These are phyloP conservation scores for Poeciliopsis turrubarensis DNA, from an alignment of 2,113 vertebrate species.

Conservation along the genomic window DNA sequence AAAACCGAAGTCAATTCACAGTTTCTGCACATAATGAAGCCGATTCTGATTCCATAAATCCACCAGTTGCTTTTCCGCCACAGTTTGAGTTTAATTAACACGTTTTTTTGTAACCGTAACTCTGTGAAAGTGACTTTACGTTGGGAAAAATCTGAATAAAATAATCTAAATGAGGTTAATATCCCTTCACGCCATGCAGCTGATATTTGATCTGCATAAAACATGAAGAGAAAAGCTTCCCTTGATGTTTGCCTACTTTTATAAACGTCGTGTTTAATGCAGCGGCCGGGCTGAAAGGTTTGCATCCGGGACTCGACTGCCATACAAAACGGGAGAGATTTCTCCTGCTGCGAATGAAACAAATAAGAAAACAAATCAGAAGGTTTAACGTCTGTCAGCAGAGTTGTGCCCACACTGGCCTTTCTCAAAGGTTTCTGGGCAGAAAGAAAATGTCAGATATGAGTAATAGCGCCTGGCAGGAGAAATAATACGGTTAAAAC, in stretches of 20 bases:
- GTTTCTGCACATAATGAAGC: not conserved
- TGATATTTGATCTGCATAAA: conserved; percentile 35
- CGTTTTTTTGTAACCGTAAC: no score
- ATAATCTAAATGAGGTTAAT: not conserved
- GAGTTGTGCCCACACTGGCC: not conserved
- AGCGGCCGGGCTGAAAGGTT: not conserved
- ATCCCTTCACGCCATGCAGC: not conserved
- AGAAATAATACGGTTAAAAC: no score
- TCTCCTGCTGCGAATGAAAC: not conserved
- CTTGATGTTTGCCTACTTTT: not conserved
- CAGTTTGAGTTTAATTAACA: no score
- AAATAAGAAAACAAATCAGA: not conserved
- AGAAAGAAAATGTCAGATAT: not conserved
- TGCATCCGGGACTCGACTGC: not conserved
- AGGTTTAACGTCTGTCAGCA: not conserved
- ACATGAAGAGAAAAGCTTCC: not conserved
- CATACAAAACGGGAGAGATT: not conserved
- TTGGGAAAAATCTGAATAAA: no score
- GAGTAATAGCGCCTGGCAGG: not conserved
- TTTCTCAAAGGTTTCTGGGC: not conserved
- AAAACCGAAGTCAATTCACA: no score
- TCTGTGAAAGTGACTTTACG: no score
- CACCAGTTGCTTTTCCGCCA: no score
- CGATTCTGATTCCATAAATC: no score
- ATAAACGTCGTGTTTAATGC: not conserved